Evolutionary conservation across 2,797 vertebrate species (phyloP).

Genomic region (Mormyrops boulengeri): DNA sequence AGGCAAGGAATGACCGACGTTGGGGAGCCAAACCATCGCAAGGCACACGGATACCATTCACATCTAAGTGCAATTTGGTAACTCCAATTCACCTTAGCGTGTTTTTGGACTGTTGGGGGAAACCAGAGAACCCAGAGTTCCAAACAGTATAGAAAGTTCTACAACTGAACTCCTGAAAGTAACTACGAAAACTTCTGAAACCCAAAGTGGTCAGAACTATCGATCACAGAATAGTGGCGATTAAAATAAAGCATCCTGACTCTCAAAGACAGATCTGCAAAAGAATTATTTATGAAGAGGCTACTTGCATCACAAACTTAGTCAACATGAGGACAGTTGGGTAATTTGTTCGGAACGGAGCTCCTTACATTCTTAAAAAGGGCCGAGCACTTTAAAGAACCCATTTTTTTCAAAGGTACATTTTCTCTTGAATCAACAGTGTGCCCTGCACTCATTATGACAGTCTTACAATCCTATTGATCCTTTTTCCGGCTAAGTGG

Average conservation of each 20-base stretch:
- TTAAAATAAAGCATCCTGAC: not conserved
- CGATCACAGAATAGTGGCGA: not conserved
- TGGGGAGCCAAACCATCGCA: not conserved
- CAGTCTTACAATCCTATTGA: not conserved
- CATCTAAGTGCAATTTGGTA: not conserved
- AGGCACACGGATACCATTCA: not conserved
- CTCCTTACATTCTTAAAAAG: not conserved
- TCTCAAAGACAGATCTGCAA: not conserved
- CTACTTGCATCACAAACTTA: not conserved
- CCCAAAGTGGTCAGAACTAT: not conserved
- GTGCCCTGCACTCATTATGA: not conserved
- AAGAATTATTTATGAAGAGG: not conserved
- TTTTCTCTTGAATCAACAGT: not conserved
- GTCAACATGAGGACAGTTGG: not conserved
- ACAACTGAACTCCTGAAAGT: not conserved
- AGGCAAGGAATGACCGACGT: not conserved
- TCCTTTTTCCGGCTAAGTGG: not conserved
- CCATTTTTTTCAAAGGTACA: slow-evolving; percentile 4
- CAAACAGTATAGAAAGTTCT: not conserved
- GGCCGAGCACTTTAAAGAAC: not conserved
- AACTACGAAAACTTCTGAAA: not conserved
- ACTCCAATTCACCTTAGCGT: not conserved
- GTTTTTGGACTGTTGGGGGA: not conserved
- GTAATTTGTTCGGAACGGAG: not conserved
- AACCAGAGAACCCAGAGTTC: not conserved